phyloP scores from a whole-genome alignment of 2,888 invertebrate species.

The Lithophane socia region DNA sequence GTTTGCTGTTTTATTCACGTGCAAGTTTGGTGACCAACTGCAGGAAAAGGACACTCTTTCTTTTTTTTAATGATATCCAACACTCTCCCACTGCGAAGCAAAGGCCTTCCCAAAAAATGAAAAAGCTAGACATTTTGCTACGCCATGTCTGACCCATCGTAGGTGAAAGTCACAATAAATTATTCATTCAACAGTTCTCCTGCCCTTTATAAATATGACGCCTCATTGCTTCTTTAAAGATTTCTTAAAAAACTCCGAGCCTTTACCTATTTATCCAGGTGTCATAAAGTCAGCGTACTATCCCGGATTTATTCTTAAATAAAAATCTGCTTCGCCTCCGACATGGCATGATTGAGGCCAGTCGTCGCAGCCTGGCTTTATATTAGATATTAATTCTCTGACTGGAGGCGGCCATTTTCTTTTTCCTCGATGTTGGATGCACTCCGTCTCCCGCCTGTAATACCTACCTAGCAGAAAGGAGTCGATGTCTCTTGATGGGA shows the following conservation, averaged over 20 bases:
- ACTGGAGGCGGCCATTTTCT: background rate
- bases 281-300: background rate
- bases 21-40: background rate
- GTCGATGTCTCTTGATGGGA: background rate
- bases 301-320: background rate
- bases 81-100: too few relatives aligned
- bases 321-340: background rate
- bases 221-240: background rate
- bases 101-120: too few relatives aligned
- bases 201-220: background rate
- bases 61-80: too few relatives aligned
- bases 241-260: background rate
- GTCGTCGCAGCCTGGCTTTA: background rate
- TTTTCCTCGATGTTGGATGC: background rate
- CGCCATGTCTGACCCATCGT: background rate
- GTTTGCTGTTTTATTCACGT: background rate
- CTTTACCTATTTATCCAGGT: background rate
- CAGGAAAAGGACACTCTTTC: too few relatives aligned
- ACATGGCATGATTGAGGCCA: constrained; percentile 2
- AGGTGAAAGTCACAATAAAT: background rate
- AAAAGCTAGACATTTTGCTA: too few relatives aligned
- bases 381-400: constrained; percentile 17
- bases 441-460: background rate
- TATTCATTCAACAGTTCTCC: background rate
- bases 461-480: background rate